Conservation (phyloP, 2,113 vertebrate species). For the Hippopotamus amphibius region DNA sequence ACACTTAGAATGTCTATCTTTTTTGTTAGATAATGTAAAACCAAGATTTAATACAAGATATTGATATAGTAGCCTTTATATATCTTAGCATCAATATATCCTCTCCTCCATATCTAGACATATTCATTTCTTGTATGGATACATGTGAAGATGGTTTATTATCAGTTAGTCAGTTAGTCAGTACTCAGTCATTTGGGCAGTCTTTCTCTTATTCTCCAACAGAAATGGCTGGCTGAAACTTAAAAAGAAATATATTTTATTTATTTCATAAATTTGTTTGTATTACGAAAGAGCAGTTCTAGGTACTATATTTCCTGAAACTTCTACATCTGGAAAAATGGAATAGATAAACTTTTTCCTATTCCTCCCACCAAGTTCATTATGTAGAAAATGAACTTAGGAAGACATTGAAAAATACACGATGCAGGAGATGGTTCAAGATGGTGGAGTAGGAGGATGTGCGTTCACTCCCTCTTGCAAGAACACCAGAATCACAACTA, state of each 20-base stretch:
- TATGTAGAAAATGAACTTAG: not conserved
- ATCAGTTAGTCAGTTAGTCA: not conserved
- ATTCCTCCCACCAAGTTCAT: not conserved
- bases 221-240: not conserved
- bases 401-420: not conserved
- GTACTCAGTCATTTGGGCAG: not conserved
- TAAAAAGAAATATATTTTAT: slow-evolving; percentile 7
- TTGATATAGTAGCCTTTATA: not conserved
- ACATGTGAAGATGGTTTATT: not conserved
- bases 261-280: not conserved
- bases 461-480: no score
- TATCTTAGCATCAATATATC: not conserved
- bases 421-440: not conserved
- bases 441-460: no score
- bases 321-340: not conserved
- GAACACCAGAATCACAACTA: no score
- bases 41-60: not conserved
- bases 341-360: not conserved
- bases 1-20: not conserved
- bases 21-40: slow-evolving; percentile 5
- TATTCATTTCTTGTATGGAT: not conserved
- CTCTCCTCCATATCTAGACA: not conserved
- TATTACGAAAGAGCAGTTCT: not conserved
- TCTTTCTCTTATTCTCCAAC: not conserved
- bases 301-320: not conserved